Evolutionary conservation across 2,888 invertebrate species (phyloP).

Genomic region (Caenorhabditis sp.): DNA sequence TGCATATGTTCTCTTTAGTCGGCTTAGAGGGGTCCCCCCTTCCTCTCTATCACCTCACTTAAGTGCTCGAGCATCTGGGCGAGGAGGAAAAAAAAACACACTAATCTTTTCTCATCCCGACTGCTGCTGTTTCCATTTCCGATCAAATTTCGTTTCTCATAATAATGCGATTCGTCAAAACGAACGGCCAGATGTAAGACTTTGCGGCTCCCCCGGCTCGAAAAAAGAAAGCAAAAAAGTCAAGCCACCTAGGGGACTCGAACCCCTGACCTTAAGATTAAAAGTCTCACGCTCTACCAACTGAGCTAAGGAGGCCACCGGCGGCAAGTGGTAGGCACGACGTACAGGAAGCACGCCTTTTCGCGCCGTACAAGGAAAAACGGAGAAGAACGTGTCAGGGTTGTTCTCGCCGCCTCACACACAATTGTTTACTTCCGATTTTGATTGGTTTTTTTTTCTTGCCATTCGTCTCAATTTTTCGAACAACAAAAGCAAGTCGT

Average conservation of each 20-base stretch:
- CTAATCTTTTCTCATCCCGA: constrained; percentile 49
- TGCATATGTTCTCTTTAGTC: constrained; percentile 54
- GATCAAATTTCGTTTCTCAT: constrained; percentile 54
- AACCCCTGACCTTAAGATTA: constrained; percentile 76
- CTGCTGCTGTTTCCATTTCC: constrained; percentile 59
- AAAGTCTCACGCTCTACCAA: constrained; percentile 79
- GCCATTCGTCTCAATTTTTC: neutral
- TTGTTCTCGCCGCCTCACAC: neutral
- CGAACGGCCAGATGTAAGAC: constrained; percentile 17
- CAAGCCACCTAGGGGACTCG: constrained; percentile 74
- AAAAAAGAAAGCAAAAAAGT: constrained; percentile 39
- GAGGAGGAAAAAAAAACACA: constrained; percentile 34
- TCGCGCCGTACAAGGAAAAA: neutral
- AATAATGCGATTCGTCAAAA: constrained; percentile 44
- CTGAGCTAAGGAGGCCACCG: constrained; percentile 76
- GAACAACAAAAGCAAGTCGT: constrained; percentile 32
- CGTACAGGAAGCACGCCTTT: neutral
- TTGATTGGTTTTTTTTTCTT: constrained; percentile 50
- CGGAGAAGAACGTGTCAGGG: neutral
- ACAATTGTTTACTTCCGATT: constrained; percentile 41
- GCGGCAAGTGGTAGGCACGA: neutral
- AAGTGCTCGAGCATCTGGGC: constrained; percentile 61
- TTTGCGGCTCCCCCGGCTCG: neutral
- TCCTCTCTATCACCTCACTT: constrained; percentile 57
- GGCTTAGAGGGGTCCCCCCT: constrained; percentile 6